Conservation (phyloP, 2,888 invertebrate genomes). For the Dexiosoma caninum region DNA sequence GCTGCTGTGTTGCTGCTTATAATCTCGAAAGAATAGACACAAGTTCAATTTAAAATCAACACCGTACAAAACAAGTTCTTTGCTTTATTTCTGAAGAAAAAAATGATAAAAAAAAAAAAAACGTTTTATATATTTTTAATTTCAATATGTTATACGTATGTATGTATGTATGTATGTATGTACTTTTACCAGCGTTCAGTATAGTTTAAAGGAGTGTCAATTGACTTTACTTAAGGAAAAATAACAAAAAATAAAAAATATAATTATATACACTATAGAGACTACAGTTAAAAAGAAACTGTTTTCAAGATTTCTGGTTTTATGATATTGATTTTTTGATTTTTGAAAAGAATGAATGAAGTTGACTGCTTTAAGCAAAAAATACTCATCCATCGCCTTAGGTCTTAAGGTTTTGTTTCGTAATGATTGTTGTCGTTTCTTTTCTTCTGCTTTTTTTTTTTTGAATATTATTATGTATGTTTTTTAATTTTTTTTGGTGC, state of each 20-base stretch:
- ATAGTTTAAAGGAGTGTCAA: conserved; percentile 74
- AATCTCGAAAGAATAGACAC: conserved; percentile 48
- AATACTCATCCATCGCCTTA: conserved; percentile 49
- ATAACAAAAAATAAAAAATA: conserved; percentile 4
- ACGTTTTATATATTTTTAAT: conserved; percentile 10
- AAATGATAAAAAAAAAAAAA: no score
- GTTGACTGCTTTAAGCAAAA: neutral
- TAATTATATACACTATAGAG: conserved; percentile 36
- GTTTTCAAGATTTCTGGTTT: conserved; percentile 56
- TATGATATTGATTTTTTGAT: conserved; percentile 43
- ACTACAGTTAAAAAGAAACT: conserved; percentile 5
- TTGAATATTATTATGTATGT: conserved; percentile 15
- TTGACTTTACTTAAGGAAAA: conserved; percentile 64
- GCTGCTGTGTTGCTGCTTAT: conserved; percentile 22
- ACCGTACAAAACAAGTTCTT: conserved; percentile 50
- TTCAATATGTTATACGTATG: conserved; percentile 31
- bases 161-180: no score
- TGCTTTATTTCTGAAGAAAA: conserved; percentile 23
- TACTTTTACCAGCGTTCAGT: conserved; percentile 28
- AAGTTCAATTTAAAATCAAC: conserved; percentile 55
- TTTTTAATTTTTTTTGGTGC: conserved; percentile 11
- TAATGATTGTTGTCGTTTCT: conserved; percentile 26
- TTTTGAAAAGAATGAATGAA: conserved; percentile 46
- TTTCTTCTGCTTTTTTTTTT: neutral
- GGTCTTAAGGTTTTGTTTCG: conserved; percentile 34